Percentiles rank a stretch among this genome's conserved stretches.
Evolutionary conservation across 1,140 invertebrate genomes (phyloP).

Genomic region (Sycophaga agraensis): DNA sequence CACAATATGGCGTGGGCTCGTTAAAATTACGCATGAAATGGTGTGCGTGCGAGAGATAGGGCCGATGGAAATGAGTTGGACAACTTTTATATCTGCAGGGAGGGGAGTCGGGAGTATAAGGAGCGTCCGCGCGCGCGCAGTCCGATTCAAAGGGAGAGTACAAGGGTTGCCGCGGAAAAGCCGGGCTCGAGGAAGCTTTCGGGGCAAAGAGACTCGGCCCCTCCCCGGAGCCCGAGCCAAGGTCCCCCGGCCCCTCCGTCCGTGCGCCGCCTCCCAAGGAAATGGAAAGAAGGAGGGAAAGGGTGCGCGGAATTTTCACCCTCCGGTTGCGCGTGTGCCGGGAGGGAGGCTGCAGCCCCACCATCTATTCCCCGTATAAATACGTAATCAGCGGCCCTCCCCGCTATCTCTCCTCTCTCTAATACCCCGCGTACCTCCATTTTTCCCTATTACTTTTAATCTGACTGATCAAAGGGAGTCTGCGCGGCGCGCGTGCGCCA

Average conservation of each 20-base stretch:
- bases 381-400: slow-evolving; percentile 36
- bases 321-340: background rate
- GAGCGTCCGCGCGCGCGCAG: no score
- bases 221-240: no score
- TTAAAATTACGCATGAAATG: no score
- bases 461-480: slow-evolving; percentile 22
- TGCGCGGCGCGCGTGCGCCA: no score
- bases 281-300: slow-evolving; percentile 20
- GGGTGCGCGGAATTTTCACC: slow-evolving; percentile 35
- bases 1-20: no score
- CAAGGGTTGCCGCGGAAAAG: background rate
- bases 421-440: slow-evolving; percentile 25
- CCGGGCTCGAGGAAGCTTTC: slow-evolving; percentile 29
- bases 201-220: slow-evolving; percentile 2
- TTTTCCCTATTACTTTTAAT: slow-evolving; percentile 32
- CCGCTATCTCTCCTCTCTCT: slow-evolving; percentile 13
- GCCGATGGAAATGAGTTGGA: no score
- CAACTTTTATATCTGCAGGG: no score
- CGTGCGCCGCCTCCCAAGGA: background rate
- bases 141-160: slow-evolving; percentile 20
- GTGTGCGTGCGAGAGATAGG: no score
- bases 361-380: slow-evolving; percentile 46
- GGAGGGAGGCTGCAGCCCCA: slow-evolving; percentile 13
- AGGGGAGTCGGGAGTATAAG: no score
- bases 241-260: no score